Evolutionary conservation across 2,797 vertebrate species (phyloP), one percentile per base, ranked within the genome.

Genomic region (Galago senegalensis): DNA sequence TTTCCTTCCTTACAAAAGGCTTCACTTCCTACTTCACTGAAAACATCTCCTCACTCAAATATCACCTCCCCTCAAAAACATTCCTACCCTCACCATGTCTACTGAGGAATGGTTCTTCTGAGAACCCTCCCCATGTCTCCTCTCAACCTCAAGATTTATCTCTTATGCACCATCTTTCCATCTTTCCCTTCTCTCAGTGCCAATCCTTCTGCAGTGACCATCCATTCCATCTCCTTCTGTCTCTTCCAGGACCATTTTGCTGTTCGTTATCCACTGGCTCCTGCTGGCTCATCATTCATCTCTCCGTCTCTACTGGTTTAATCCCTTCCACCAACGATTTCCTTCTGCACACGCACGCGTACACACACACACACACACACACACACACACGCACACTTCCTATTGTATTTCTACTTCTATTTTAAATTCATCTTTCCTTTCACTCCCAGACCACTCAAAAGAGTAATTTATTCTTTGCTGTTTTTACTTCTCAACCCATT

Each of bases 11-110:
- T 94, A 86, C 56, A 37, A 84, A 89, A 95, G 79, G 70, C 87
- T 91, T 95, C 87, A 87, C 96, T 95, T 97, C 86, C 88, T 93
- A 73, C 46, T 96, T 96, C 86, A 75, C 40, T 75, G 29, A 77
- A 86, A 88, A 49, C 17, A 79, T 87, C 81, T 79, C 84, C 60
- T 83, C 34, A 61, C 25, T 79, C 56, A 87, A 31, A 53, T 69
- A 81, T 87, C 76, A 84, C 56, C 40, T 94, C 60, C 85, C 69
- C 58, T 92, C 25, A 61, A 79, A 89, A 56, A 3, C 37, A 61
- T 56, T 16, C n/a, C 34, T 18, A 13, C 14, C 37, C 4, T 76
- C 80, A 76, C 34, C 29, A 21, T 6, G 34, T 63, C 87, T 81
- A 23, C n/a, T 43, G 25, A n/a, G 20, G 23, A 53, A 53, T 16